Percentiles rank a stretch among this genome's conserved stretches.
Evolutionary conservation across 2,888 invertebrate genomes (phyloP).

Genomic region (Mesodorylaimus sp.): DNA sequence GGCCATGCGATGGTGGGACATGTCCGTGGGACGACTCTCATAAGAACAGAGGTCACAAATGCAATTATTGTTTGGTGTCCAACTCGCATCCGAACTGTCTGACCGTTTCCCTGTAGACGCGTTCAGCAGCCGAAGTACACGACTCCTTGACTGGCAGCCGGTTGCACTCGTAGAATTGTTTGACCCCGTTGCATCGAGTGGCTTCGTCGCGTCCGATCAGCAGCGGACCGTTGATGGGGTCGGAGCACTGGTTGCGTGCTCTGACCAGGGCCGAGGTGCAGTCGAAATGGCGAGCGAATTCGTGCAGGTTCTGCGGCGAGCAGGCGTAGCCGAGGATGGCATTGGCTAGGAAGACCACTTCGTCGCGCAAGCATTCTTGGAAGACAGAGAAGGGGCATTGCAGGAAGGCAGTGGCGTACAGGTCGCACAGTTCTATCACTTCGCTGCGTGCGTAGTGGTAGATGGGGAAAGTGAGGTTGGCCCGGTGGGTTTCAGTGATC

Average conservation of each 20-base stretch:
- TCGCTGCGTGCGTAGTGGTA: constrained; percentile 9
- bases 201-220: not conserved
- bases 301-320: not conserved
- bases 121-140: constrained; percentile 6
- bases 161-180: constrained; percentile 8
- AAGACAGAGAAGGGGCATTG: constrained; percentile 8
- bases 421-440: constrained; percentile 13
- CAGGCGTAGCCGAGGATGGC: constrained; percentile 6
- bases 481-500: not conserved
- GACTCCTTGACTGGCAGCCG: not conserved
- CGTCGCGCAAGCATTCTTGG: constrained; percentile 8
- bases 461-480: constrained; percentile 21
- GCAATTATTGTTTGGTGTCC: too few relatives aligned
- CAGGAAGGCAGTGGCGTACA: constrained; percentile 13
- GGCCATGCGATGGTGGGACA: too few relatives aligned
- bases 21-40: too few relatives aligned
- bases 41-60: too few relatives aligned
- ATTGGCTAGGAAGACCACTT: constrained; percentile 8
- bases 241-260: too few relatives aligned
- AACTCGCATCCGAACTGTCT: constrained; percentile 10
- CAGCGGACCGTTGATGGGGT: not conserved
- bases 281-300: not conserved
- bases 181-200: constrained; percentile 8
- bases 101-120: constrained; percentile 7
- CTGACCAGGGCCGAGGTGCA: not conserved